Evolutionary conservation across 2,113 vertebrate genomes (phyloP).

Genomic region (Struthio camelus): DNA sequence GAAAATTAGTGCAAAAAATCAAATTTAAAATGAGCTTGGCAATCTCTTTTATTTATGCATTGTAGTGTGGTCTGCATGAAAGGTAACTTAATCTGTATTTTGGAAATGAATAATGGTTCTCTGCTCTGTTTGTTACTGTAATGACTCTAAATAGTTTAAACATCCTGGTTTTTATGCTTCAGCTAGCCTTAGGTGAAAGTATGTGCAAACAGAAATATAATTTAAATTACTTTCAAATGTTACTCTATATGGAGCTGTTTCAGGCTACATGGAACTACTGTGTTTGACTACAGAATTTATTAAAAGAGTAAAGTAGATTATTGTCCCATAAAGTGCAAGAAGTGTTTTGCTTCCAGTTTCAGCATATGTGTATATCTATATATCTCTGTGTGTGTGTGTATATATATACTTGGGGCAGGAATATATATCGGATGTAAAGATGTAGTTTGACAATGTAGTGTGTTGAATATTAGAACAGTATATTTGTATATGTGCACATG

Average conservation of each 20-base stretch:
- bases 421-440: not conserved
- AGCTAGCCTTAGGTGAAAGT: constrained; percentile 18
- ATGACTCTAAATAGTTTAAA: constrained; percentile 15
- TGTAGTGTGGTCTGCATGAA: constrained; percentile 11
- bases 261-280: not conserved
- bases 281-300: not conserved
- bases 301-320: not conserved
- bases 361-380: not conserved
- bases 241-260: not conserved
- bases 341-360: not conserved
- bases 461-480: not conserved
- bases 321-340: not conserved
- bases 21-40: constrained; percentile 19
- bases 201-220: constrained; percentile 7
- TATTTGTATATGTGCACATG: not conserved
- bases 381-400: not conserved
- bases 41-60: constrained; percentile 29
- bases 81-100: constrained; percentile 40
- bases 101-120: constrained; percentile 55
- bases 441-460: not conserved
- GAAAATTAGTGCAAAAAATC: constrained; percentile 39
- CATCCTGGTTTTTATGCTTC: not conserved
- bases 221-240: constrained; percentile 33
- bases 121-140: constrained; percentile 24
- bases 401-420: not conserved